Percentiles rank a stretch among this genome's conserved stretches.
Evolutionary conservation across 2,888 invertebrate species (phyloP).

Genomic region (Rhamphomyia laevipes): DNA sequence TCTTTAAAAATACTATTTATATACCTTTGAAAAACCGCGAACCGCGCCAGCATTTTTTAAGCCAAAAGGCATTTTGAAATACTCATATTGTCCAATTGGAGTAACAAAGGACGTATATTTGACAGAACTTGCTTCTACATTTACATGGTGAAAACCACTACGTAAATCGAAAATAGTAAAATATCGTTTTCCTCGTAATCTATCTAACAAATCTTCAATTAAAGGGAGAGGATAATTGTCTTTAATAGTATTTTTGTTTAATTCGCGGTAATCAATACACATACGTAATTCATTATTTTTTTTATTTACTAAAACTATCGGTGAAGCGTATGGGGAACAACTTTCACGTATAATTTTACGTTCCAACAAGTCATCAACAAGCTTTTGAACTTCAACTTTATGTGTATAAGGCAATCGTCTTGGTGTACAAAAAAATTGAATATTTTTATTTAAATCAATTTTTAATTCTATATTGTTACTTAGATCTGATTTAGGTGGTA

Average conservation of each 20-base stretch:
- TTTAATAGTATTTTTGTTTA: slow-evolving; percentile 4
- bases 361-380: slow-evolving; percentile 7
- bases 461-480: too few relatives aligned
- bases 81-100: background rate
- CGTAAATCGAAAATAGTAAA: slow-evolving; percentile 15
- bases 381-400: slow-evolving; percentile 10
- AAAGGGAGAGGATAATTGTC: slow-evolving; percentile 7
- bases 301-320: slow-evolving; percentile 14
- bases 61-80: too few relatives aligned
- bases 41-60: too few relatives aligned
- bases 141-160: slow-evolving; percentile 17
- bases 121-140: slow-evolving; percentile 12
- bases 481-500: too few relatives aligned
- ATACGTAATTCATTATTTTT: slow-evolving; percentile 7
- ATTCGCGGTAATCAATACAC: slow-evolving; percentile 6
- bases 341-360: slow-evolving; percentile 10
- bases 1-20: background rate
- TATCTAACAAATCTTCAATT: slow-evolving; percentile 9
- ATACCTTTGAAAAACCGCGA: too few relatives aligned
- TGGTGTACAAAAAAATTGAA: slow-evolving; percentile 9
- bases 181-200: slow-evolving; percentile 13
- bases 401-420: slow-evolving; percentile 9
- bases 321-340: slow-evolving; percentile 13
- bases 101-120: slow-evolving; percentile 9
- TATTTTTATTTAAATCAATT: slow-evolving; percentile 7